phyloP scores from a whole-genome alignment of 53 echinoderm and acorn worm genomes.

The Crossaster papposus region DNA sequence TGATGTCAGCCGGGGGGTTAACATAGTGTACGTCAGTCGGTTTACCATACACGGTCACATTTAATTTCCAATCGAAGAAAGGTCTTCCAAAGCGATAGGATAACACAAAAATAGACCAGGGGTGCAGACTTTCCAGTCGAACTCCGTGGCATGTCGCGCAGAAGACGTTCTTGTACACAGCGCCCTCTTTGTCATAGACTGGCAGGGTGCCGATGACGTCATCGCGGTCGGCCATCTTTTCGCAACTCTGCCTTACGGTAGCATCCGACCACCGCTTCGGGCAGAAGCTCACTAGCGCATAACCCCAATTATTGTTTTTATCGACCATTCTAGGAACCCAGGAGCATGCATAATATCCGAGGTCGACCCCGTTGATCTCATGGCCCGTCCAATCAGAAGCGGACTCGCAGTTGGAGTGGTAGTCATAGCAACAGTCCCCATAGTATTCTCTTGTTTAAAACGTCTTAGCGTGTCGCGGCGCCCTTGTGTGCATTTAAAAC shows the following conservation, averaged over 20 bases:
- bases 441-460: not conserved
- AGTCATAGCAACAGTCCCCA: conserved; percentile 71
- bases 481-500: conserved; percentile 10
- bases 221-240: not conserved
- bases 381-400: not conserved
- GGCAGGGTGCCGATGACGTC: conserved; percentile 73
- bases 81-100: not conserved
- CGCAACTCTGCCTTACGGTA: not conserved
- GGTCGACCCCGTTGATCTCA: not conserved
- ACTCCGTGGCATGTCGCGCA: conserved; percentile 73
- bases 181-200: conserved; percentile 61
- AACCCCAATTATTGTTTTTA: not conserved
- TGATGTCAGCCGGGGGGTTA: not conserved
- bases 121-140: not conserved
- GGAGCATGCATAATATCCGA: conserved; percentile 20
- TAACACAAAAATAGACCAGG: conserved; percentile 3
- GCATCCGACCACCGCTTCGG: not conserved
- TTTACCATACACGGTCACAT: not conserved
- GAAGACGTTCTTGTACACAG: conserved; percentile 70
- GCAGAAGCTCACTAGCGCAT: conserved; percentile 37
- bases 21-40: not conserved
- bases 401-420: not conserved
- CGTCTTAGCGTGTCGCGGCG: not conserved
- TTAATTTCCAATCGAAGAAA: not conserved
- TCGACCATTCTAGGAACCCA: not conserved